Evolutionary conservation across 2,888 invertebrate species (phyloP).

Genomic region (Sussaba pulchella): DNA sequence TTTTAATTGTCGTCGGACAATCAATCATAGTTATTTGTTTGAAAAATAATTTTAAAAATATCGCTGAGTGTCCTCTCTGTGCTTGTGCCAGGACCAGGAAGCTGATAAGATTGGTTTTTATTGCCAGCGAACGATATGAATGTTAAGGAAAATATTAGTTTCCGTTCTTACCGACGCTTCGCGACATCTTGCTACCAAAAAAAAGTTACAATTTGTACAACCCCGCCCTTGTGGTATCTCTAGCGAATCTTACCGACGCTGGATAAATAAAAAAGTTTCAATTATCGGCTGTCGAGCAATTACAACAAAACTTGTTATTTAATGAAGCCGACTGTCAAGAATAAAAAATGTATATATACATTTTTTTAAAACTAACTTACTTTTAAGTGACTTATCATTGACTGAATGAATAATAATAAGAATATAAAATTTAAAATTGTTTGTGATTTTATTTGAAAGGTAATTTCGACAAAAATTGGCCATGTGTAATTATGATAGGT

Average conservation of each 20-base stretch:
- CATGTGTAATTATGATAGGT: conserved; percentile 10
- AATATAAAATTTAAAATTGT: background rate
- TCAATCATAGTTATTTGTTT: too few relatives aligned
- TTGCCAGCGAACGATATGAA: background rate
- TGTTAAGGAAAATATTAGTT: background rate
- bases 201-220: too few relatives aligned
- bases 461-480: conserved; percentile 7
- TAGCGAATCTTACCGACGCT: background rate
- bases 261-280: background rate
- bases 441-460: background rate
- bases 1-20: too few relatives aligned
- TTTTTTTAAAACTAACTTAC: too few relatives aligned
- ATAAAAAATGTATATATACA: too few relatives aligned
- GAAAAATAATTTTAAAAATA: background rate
- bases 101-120: background rate
- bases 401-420: too few relatives aligned
- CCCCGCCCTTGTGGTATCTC: too few relatives aligned
- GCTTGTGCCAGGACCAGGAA: too few relatives aligned
- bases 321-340: too few relatives aligned
- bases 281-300: background rate
- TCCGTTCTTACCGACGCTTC: background rate
- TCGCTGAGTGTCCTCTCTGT: background rate
- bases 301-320: background rate
- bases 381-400: too few relatives aligned
- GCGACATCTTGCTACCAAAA: too few relatives aligned